Conservation (phyloP, 2,797 vertebrate species). For the Pangasius djambal region DNA sequence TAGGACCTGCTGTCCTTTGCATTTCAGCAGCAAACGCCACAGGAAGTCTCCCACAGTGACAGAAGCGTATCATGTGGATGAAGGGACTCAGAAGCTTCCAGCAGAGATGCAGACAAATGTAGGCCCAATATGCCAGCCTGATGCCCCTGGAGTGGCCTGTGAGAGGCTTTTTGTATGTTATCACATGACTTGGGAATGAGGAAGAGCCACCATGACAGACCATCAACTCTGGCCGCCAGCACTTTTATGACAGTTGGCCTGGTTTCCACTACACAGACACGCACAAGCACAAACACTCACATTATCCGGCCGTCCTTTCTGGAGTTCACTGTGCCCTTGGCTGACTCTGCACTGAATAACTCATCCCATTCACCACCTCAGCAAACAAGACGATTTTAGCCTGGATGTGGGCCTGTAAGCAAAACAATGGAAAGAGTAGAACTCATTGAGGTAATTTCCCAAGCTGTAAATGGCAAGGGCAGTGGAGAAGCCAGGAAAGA, state of each 20-base stretch:
- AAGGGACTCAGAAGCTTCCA: conserved; percentile 27
- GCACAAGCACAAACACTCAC: conserved; percentile 31
- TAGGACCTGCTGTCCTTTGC: conserved; percentile 35
- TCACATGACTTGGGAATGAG: conserved; percentile 52
- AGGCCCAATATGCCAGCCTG: conserved; percentile 35
- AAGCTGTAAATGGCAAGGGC: conserved; percentile 29
- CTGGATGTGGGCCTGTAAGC: conserved; percentile 33
- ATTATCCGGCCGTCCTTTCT: conserved; percentile 42
- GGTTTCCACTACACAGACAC: conserved; percentile 62
- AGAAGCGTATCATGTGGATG: conserved; percentile 36
- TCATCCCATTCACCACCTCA: conserved; percentile 48
- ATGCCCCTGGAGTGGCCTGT: conserved; percentile 43
- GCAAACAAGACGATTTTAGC: conserved; percentile 45
- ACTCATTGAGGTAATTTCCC: conserved; percentile 51
- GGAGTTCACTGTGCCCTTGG: conserved; percentile 33
- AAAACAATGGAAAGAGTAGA: conserved; percentile 37
- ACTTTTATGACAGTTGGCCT: conserved; percentile 74
- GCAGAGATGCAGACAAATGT: conserved; percentile 42
- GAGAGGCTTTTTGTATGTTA: conserved; percentile 49
- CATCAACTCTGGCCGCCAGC: conserved; percentile 71
- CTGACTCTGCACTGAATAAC: conserved; percentile 55
- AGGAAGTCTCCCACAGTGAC: conserved; percentile 40
- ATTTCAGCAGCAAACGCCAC: conserved; percentile 27
- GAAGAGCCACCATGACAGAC: conserved; percentile 67
- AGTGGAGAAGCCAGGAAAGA: conserved; percentile 1